phyloP scores from a whole-genome alignment of 2,113 vertebrate species.

The Mesocricetus auratus region DNA sequence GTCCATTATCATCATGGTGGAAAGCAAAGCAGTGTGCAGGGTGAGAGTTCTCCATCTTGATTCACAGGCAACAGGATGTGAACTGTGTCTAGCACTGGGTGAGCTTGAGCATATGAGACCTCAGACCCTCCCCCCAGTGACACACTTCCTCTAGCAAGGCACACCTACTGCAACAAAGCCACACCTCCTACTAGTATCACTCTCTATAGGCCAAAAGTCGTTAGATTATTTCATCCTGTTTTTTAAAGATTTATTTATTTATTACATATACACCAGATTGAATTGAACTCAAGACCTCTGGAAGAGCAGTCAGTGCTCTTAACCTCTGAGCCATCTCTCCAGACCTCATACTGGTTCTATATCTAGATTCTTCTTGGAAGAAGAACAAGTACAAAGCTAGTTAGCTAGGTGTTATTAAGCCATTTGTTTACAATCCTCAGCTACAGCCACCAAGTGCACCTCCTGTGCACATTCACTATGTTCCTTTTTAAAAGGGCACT shows the following conservation, averaged over 20 bases:
- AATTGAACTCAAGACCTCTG: too few species aligned
- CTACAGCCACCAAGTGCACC: too few species aligned
- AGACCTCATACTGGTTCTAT: constrained; percentile 11
- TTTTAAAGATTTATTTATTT: too few species aligned
- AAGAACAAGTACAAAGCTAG: background rate
- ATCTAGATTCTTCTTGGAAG: background rate
- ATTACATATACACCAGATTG: too few species aligned
- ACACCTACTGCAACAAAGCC: background rate
- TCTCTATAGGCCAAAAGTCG: background rate
- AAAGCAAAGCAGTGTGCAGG: background rate
- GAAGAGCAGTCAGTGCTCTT: too few species aligned
- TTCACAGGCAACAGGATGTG: background rate
- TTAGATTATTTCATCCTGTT: too few species aligned
- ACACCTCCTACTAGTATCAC: background rate
- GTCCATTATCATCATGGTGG: background rate
- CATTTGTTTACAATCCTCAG: background rate
- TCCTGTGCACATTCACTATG: too few species aligned
- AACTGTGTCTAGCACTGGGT: background rate
- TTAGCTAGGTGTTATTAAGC: constrained; percentile 1
- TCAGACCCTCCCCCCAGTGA: background rate
- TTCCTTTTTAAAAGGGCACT: too few species aligned
- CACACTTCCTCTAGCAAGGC: background rate
- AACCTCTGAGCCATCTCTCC: too few species aligned
- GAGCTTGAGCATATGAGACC: background rate
- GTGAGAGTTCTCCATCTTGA: background rate